Conservation (phyloP, 2,888 invertebrate genomes). For the Phymatocera aterrima region DNA sequence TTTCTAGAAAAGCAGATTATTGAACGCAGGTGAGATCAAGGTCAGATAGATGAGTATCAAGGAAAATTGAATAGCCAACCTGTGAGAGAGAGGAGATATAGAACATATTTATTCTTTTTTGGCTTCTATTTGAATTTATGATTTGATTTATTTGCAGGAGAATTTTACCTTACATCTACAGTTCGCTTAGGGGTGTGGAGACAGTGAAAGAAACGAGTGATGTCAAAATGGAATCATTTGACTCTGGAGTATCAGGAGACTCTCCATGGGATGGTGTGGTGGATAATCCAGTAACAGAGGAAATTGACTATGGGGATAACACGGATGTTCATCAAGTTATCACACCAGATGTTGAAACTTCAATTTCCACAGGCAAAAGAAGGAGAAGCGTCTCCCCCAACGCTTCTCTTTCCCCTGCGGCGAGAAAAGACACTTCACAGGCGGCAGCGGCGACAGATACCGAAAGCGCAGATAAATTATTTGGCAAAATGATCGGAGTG, state of each 20-base stretch:
- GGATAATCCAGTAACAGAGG: conserved; percentile 1
- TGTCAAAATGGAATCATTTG: conserved; percentile 15
- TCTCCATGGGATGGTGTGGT: conserved; percentile 20
- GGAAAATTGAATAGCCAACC: too few relatives aligned
- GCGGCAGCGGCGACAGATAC: neutral
- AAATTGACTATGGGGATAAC: conserved; percentile 11
- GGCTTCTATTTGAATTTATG: neutral
- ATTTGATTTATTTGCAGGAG: conserved; percentile 14
- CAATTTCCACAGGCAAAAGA: neutral
- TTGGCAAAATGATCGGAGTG: conserved; percentile 23
- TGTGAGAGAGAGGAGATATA: too few relatives aligned
- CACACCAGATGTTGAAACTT: neutral
- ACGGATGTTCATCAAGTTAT: neutral
- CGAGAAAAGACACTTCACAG: too few relatives aligned
- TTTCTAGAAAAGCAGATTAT: conserved; percentile 31
- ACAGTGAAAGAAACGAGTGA: conserved; percentile 4
- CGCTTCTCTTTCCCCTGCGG: neutral
- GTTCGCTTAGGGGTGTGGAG: conserved; percentile 1
- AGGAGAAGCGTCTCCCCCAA: neutral
- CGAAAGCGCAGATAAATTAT: conserved; percentile 8
- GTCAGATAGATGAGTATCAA: too few relatives aligned
- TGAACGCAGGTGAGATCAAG: conserved; percentile 16
- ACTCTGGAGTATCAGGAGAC: conserved; percentile 1
- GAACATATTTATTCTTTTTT: too few relatives aligned
- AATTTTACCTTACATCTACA: neutral